Conservation (phyloP, 2,888 invertebrate species). For the Xestia xanthographa region DNA sequence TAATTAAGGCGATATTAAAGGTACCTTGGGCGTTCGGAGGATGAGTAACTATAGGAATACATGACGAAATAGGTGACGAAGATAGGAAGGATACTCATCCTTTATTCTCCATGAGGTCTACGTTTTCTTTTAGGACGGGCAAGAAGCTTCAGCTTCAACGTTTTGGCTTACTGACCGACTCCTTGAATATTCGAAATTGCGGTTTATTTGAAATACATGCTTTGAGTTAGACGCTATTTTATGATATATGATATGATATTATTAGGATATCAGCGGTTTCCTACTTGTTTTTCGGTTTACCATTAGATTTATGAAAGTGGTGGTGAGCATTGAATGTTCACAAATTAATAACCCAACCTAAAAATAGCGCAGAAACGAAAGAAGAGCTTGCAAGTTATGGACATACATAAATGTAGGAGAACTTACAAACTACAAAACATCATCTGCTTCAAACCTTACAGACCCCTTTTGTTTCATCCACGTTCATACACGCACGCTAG, state of each 20-base stretch:
- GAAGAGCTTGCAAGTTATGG: background rate
- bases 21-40: slow-evolving; percentile 19
- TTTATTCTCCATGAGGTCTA: background rate
- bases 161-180: background rate
- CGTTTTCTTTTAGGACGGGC: background rate
- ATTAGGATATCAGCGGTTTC: background rate
- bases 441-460: background rate
- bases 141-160: background rate
- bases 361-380: background rate
- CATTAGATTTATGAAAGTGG: background rate
- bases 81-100: background rate
- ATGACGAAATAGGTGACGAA: slow-evolving; percentile 4
- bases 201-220: background rate
- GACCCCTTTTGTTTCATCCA: background rate
- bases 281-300: background rate
- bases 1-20: slow-evolving; percentile 60
- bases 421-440: background rate
- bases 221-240: background rate
- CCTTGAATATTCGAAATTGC: background rate
- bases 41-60: slow-evolving; percentile 11
- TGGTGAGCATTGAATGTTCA: background rate
- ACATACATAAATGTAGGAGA: background rate
- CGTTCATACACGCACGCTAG: too few relatives aligned
- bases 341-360: background rate
- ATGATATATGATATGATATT: too few relatives aligned